phyloP scores from a whole-genome alignment of 1,140 invertebrate species.

The Formica exsecta region DNA sequence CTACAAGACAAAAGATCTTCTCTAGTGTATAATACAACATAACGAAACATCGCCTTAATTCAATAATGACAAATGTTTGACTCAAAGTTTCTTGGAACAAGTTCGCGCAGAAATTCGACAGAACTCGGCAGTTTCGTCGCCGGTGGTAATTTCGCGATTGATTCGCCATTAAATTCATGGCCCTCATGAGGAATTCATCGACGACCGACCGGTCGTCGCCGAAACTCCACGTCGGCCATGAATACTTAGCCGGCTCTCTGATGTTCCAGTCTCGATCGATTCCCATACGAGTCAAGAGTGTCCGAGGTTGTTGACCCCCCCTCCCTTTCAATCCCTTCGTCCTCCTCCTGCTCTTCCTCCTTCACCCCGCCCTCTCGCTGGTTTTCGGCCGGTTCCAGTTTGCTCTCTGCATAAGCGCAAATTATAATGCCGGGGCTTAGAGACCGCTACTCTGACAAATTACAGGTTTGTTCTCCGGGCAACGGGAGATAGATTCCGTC shows the following conservation, averaged over 20 bases:
- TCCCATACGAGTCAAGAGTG: constrained; percentile 63
- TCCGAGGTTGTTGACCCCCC: constrained; percentile 62
- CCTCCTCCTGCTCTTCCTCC: not conserved
- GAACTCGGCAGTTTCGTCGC: constrained; percentile 26
- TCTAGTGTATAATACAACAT: not conserved
- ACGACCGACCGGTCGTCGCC: constrained; percentile 9
- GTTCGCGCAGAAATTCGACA: not conserved
- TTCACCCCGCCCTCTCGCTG: not conserved
- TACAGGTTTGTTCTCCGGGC: constrained; percentile 75
- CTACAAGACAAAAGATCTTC: not conserved
- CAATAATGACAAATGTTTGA: not conserved
- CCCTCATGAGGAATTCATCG: constrained; percentile 72
- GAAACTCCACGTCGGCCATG: constrained; percentile 60
- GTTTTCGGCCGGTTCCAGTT: constrained; percentile 60
- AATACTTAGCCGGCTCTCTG: constrained; percentile 62
- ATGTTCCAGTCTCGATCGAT: constrained; percentile 70
- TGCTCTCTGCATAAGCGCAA: constrained; percentile 74
- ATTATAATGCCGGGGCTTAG: constrained; percentile 75
- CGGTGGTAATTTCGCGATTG: constrained; percentile 58
- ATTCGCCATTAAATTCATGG: constrained; percentile 68
- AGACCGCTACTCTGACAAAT: constrained; percentile 74
- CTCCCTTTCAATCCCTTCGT: constrained; percentile 46
- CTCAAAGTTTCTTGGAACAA: constrained; percentile 14
- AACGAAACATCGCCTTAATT: not conserved
- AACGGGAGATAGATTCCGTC: constrained; percentile 75